A percentile compares a stretch with the other conserved stretches of the same genome.
phyloP scores from a whole-genome alignment of 1,140 invertebrate species.

The Drosophila teissieri region DNA sequence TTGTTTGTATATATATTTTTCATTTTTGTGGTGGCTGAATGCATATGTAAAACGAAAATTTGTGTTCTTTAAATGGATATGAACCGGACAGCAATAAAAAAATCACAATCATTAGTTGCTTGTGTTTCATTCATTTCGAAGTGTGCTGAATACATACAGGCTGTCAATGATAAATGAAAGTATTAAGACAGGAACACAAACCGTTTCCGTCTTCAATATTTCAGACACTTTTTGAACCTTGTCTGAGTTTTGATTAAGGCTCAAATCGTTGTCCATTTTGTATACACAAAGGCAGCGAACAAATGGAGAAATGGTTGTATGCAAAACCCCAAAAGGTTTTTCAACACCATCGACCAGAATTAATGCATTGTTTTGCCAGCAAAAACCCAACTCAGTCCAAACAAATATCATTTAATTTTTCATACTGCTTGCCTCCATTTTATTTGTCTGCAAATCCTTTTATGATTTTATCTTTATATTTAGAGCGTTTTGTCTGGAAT shows the following conservation, averaged over 20 bases:
- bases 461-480: conserved; percentile 53
- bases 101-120: neutral
- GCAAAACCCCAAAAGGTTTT: conserved; percentile 17
- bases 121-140: conserved; percentile 3
- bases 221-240: conserved; percentile 19
- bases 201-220: conserved; percentile 25
- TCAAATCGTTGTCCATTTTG: conserved; percentile 35
- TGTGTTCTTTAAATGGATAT: conserved; percentile 13
- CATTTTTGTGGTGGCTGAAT: conserved; percentile 9
- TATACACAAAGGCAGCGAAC: neutral
- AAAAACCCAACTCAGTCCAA: conserved; percentile 22
- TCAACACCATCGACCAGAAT: conserved; percentile 18
- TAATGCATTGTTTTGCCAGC: conserved; percentile 17
- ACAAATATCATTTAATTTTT: conserved; percentile 75
- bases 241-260: conserved; percentile 37
- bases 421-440: conserved; percentile 33
- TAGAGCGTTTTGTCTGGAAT: conserved; percentile 21
- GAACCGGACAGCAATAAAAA: conserved; percentile 23
- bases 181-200: conserved; percentile 4
- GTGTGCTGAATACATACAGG: conserved; percentile 8
- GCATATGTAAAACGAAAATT: conserved; percentile 35
- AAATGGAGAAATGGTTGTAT: conserved; percentile 3
- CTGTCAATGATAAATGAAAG: conserved; percentile 34
- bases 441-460: conserved; percentile 11
- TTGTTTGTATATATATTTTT: too few species aligned